phyloP scores from a whole-genome alignment of 2,797 vertebrate species.

The Spea hammondii region DNA sequence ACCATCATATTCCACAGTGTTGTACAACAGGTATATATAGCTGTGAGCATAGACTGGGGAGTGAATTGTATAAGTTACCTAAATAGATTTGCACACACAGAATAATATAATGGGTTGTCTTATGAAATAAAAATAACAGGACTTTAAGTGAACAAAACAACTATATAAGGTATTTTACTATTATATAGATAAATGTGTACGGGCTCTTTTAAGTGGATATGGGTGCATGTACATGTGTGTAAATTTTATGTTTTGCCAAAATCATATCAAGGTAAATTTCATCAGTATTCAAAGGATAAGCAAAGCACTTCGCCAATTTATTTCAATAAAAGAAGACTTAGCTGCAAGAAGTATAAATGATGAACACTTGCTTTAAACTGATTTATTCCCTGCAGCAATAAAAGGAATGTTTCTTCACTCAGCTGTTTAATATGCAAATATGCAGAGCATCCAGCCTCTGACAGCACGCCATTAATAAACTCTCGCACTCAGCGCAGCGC shows the following conservation, averaged over 20 bases:
- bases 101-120: too few relatives aligned
- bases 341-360: slow-evolving; percentile 96
- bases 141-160: too few relatives aligned
- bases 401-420: slow-evolving; percentile 94
- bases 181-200: not conserved
- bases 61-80: too few relatives aligned
- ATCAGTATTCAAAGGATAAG: slow-evolving; percentile 85
- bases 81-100: too few relatives aligned
- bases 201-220: not conserved
- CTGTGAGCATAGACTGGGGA: too few relatives aligned
- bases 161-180: too few relatives aligned
- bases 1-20: too few relatives aligned
- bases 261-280: slow-evolving; percentile 83
- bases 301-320: slow-evolving; percentile 88
- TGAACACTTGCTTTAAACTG: slow-evolving; percentile 98
- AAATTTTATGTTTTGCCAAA: slow-evolving; percentile 69
- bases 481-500: slow-evolving; percentile 89
- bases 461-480: slow-evolving; percentile 99
- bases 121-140: too few relatives aligned
- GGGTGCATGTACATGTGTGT: not conserved
- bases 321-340: slow-evolving; percentile 94
- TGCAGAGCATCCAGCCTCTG: slow-evolving; percentile 98
- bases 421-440: slow-evolving; percentile 99
- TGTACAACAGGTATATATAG: too few relatives aligned
- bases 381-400: slow-evolving; percentile 99